A percentile compares a stretch with the other conserved stretches of the same genome.
Conservation (phyloP, 1,140 invertebrate species). For the Eubasilissa regina region DNA sequence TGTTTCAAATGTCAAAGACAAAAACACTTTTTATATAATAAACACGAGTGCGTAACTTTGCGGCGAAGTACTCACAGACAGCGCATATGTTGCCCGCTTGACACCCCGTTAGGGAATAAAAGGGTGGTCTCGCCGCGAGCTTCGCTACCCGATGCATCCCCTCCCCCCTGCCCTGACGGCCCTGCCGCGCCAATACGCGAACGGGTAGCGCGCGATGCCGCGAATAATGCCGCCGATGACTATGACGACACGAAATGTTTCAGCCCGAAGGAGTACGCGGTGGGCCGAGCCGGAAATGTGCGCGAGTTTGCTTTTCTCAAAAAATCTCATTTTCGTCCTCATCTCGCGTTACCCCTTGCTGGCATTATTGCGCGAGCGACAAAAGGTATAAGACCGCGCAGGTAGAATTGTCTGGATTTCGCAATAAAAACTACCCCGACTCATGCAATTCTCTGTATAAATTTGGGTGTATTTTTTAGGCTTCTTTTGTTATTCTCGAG, state of each 20-base stretch:
- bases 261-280: constrained; percentile 36
- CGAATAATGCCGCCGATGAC: constrained; percentile 2
- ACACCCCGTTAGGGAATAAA: constrained; percentile 60
- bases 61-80: not conserved
- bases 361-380: constrained; percentile 44
- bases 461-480: constrained; percentile 54
- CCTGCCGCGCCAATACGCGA: not conserved
- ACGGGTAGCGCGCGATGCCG: constrained; percentile 15
- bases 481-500: constrained; percentile 56
- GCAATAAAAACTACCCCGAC: constrained; percentile 55
- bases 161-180: constrained; percentile 36
- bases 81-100: constrained; percentile 50
- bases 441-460: constrained; percentile 52
- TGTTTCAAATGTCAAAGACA: not conserved
- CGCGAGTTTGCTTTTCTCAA: constrained; percentile 14
- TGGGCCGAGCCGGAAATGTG: constrained; percentile 47
- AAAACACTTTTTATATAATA: constrained; percentile 22
- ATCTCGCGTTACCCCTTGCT: constrained; percentile 48
- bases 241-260: not conserved
- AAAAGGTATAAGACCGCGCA: constrained; percentile 40
- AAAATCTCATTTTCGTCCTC: constrained; percentile 46
- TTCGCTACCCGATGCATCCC: constrained; percentile 25
- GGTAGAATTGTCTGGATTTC: constrained; percentile 58
- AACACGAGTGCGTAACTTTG: not conserved
- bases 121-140: constrained; percentile 41